These are phyloP conservation scores for Oreocharis arfaki DNA, from an alignment of 2,113 vertebrate species.

Conservation along the genomic window DNA sequence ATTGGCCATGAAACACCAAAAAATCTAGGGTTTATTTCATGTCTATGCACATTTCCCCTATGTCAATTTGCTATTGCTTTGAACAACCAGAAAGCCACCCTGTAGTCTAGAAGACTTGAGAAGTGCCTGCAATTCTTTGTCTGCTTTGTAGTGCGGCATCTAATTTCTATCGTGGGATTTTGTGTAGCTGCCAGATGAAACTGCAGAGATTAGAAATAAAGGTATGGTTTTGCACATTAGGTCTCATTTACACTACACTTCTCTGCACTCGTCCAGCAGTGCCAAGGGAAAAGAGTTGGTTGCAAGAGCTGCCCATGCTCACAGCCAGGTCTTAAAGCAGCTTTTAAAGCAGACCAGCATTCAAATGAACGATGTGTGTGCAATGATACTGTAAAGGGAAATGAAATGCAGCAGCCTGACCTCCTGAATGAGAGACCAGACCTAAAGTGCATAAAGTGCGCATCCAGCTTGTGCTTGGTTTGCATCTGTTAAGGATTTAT, in stretches of 20 bases:
- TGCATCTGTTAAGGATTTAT: background rate
- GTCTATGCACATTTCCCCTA: background rate
- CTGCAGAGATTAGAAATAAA: background rate
- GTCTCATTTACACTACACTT: background rate
- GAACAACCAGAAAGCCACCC: background rate
- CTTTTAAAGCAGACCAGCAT: background rate
- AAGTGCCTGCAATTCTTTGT: background rate
- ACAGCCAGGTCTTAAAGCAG: background rate
- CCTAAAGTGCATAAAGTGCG: background rate
- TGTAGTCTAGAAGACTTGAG: background rate
- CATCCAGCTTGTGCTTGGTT: background rate
- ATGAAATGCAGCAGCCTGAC: background rate
- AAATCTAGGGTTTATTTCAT: background rate
- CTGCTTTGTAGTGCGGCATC: background rate
- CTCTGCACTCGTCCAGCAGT: background rate
- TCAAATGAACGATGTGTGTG: background rate
- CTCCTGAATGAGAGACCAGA: background rate
- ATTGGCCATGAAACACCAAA: background rate
- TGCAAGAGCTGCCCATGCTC: background rate
- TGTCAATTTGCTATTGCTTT: background rate
- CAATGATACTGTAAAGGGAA: background rate
- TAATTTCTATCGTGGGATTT: background rate
- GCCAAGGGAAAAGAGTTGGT: background rate
- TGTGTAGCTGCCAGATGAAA: background rate
- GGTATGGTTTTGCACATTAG: accelerated